These are phyloP conservation scores for Phlogophora meticulosa DNA, from an alignment of 2,888 invertebrate genomes.

Conservation along the genomic window DNA sequence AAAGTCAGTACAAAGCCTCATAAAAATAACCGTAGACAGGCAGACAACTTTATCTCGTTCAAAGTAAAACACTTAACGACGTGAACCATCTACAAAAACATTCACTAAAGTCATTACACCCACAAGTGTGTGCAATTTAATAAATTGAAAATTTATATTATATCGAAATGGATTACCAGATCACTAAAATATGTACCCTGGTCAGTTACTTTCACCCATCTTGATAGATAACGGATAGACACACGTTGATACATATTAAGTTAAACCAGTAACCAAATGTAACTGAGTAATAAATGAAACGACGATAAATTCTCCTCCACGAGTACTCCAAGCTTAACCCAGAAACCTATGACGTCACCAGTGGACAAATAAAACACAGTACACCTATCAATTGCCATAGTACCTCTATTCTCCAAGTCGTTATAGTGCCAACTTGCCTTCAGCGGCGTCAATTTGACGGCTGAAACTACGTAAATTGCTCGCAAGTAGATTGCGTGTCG, in stretches of 20 bases:
- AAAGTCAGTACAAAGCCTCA: background rate
- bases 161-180: too few species aligned
- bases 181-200: too few species aligned
- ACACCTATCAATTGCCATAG: constrained; percentile 4
- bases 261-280: too few species aligned
- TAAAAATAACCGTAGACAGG: background rate
- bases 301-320: too few species aligned
- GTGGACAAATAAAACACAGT: background rate
- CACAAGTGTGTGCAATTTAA: too few species aligned
- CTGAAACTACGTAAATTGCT: constrained; percentile 47
- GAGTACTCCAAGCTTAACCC: too few species aligned
- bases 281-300: too few species aligned
- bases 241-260: too few species aligned
- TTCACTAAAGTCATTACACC: constrained; percentile 10
- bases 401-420: constrained; percentile 17
- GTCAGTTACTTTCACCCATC: too few species aligned
- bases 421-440: constrained; percentile 14
- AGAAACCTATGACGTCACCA: too few species aligned
- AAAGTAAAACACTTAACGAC: constrained; percentile 1
- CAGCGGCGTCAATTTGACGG: constrained; percentile 58
- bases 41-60: background rate
- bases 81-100: background rate
- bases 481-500: constrained; percentile 52
- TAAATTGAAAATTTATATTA: too few species aligned
- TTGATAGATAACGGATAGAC: too few species aligned